Evolutionary conservation across 2,113 vertebrate genomes (phyloP).

Genomic region (Ciconia stormi): DNA sequence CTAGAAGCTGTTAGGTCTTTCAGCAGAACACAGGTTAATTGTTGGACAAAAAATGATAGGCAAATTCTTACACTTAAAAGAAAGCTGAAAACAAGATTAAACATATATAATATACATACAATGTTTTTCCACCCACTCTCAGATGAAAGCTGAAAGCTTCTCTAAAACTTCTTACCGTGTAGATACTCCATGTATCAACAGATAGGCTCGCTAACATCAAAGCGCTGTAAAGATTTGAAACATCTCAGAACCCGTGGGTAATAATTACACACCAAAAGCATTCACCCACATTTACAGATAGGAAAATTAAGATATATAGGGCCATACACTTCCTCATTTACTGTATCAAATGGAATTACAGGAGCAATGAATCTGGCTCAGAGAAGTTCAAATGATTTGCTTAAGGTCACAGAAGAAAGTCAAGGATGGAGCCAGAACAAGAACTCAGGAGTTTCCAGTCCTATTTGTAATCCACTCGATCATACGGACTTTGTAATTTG

Average conservation of each 20-base stretch:
- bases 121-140: not conserved
- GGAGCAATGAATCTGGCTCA: conserved; percentile 5
- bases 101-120: not conserved
- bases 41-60: not conserved
- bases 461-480: conserved; percentile 6
- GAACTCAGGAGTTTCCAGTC: conserved; percentile 12
- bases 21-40: not conserved
- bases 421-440: not conserved
- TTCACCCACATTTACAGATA: conserved; percentile 33
- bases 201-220: conserved; percentile 34
- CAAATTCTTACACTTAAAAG: conserved; percentile 42
- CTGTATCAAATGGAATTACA: conserved; percentile 24
- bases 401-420: conserved; percentile 43
- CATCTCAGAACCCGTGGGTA: conserved; percentile 26
- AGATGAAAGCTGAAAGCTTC: conserved; percentile 22
- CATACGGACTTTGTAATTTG: not conserved
- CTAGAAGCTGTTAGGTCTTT: not conserved
- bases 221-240: conserved; percentile 14
- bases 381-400: conserved; percentile 21
- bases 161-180: not conserved
- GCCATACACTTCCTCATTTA: conserved; percentile 30
- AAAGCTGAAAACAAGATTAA: conserved; percentile 42
- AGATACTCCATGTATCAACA: conserved; percentile 21
- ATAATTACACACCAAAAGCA: conserved; percentile 23
- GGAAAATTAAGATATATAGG: conserved; percentile 42